phyloP scores from a whole-genome alignment of 2,888 invertebrate genomes.

The Ecdyonurus torrentis region DNA sequence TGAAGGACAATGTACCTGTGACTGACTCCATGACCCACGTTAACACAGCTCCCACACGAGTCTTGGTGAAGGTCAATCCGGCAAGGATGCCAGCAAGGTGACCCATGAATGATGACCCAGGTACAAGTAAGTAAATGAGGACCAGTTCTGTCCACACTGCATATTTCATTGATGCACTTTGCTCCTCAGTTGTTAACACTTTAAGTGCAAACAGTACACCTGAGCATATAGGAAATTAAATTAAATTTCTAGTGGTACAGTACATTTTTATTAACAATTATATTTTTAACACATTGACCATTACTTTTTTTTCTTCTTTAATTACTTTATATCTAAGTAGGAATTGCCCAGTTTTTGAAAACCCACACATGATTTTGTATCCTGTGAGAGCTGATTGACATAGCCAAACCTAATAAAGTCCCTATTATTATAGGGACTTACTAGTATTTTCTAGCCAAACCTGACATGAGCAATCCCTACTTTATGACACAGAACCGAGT shows the following conservation, averaged over 20 bases:
- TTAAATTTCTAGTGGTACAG: background rate
- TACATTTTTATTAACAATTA: background rate
- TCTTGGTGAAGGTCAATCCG: slow-evolving; percentile 36
- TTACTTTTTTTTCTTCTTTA: background rate
- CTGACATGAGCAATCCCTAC: too few species aligned
- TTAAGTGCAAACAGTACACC: slow-evolving; percentile 46
- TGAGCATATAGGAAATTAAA: slow-evolving; percentile 21
- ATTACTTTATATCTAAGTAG: background rate
- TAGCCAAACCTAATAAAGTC: too few species aligned
- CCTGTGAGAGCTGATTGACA: too few species aligned
- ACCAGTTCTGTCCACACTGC: slow-evolving; percentile 43
- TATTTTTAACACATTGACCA: too few species aligned
- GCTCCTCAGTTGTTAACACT: slow-evolving; percentile 29
- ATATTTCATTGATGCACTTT: slow-evolving; percentile 22
- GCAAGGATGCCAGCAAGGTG: slow-evolving; percentile 45
- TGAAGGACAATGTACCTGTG: slow-evolving; percentile 24
- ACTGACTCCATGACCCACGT: slow-evolving; percentile 22
- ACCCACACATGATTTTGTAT: too few species aligned
- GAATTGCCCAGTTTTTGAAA: too few species aligned
- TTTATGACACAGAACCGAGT: too few species aligned
- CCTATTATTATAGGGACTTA: too few species aligned
- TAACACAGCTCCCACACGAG: slow-evolving; percentile 24
- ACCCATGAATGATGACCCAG: slow-evolving; percentile 42
- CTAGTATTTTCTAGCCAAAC: too few species aligned
- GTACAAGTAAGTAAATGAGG: slow-evolving; percentile 40